A percentile compares a stretch with the other conserved stretches of the same genome.
Evolutionary conservation across 2,888 invertebrate genomes (phyloP).

Genomic region (Prosapia bicincta): DNA sequence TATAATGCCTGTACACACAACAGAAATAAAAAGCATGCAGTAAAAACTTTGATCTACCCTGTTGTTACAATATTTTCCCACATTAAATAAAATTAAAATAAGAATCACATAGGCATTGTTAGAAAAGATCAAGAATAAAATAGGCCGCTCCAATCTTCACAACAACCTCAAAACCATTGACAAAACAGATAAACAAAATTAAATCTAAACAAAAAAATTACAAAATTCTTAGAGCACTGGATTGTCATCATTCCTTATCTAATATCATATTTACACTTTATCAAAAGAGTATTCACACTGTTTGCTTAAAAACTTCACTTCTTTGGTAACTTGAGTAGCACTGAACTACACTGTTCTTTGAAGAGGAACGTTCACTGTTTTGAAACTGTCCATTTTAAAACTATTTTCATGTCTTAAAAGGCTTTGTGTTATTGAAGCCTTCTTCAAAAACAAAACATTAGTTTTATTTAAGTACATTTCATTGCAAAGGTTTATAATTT

Average conservation of each 20-base stretch:
- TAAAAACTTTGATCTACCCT: not conserved
- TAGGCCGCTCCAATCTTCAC: not conserved
- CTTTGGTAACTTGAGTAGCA: constrained; percentile 20
- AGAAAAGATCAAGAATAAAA: not conserved
- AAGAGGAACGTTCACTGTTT: not conserved
- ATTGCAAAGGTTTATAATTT: not conserved
- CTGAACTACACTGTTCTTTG: not conserved
- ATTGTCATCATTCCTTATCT: constrained; percentile 26
- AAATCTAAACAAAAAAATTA: not conserved
- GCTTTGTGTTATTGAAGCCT: not conserved
- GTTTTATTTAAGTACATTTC: not conserved
- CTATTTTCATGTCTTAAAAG: not conserved
- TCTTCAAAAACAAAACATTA: not conserved
- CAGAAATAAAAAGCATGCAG: not conserved
- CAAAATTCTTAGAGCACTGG: constrained; percentile 18
- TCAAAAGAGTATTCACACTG: constrained; percentile 16
- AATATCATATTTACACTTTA: constrained; percentile 20
- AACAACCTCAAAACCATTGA: not conserved
- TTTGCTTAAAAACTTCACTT: constrained; percentile 4
- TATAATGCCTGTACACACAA: not conserved
- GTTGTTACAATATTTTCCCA: not conserved
- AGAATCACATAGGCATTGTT: not conserved
- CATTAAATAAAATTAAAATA: not conserved
- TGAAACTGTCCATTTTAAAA: not conserved
- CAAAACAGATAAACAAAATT: not conserved